Evolutionary conservation across 2,113 vertebrate species (phyloP).

Genomic region (Gobius niger): DNA sequence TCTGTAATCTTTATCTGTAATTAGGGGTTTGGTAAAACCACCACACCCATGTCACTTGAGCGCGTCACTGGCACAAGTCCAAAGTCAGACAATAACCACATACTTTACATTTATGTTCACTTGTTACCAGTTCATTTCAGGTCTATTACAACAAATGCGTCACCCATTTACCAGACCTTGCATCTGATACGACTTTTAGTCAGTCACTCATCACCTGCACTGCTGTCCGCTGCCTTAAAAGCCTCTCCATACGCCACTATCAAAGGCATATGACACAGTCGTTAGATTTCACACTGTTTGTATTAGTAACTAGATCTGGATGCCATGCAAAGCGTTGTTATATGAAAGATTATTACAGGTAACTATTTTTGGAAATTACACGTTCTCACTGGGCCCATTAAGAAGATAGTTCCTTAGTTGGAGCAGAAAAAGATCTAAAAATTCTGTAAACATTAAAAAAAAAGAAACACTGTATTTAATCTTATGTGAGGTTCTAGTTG

Average conservation of each 20-base stretch:
- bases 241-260: not conserved
- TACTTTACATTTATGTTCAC: not conserved
- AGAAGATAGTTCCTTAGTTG: too few species aligned
- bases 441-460: too few species aligned
- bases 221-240: slow-evolving; percentile 1
- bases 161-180: slow-evolving; percentile 22
- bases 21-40: not conserved
- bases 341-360: too few species aligned
- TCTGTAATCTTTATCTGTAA: not conserved
- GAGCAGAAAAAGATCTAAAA: too few species aligned
- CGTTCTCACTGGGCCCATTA: too few species aligned
- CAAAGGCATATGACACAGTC: not conserved
- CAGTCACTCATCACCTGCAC: slow-evolving; percentile 14
- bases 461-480: not conserved
- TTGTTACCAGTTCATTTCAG: not conserved
- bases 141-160: not conserved
- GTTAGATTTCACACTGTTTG: slow-evolving; percentile 1
- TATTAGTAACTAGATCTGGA: not conserved
- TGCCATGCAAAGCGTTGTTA: not conserved
- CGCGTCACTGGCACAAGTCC: not conserved
- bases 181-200: slow-evolving; percentile 1
- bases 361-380: too few species aligned
- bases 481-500: not conserved
- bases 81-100: not conserved
- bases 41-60: slow-evolving; percentile 2